These are phyloP conservation scores for Syndactyla subalaris DNA, from an alignment of 2,797 vertebrate species.

Conservation along the genomic window DNA sequence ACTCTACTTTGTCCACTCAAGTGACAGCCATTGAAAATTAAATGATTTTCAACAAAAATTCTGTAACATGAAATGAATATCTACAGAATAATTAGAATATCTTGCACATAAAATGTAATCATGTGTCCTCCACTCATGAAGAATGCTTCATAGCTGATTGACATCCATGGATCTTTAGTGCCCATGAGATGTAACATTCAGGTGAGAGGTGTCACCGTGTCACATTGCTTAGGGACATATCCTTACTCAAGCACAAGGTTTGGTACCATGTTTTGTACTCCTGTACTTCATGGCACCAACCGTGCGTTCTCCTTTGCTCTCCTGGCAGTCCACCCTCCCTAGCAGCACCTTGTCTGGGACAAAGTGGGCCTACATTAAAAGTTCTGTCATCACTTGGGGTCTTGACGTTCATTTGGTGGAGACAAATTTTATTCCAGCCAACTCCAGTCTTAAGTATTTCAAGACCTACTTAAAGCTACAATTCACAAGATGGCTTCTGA, in stretches of 20 bases:
- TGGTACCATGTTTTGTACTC: background rate
- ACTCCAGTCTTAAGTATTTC: background rate
- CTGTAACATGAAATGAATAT: constrained; percentile 73
- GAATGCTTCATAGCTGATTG: constrained; percentile 25
- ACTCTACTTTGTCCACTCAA: constrained; percentile 64
- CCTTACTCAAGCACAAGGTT: background rate
- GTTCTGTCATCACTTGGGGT: background rate
- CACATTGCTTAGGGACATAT: background rate
- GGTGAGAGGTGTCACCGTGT: background rate
- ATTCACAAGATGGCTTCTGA: background rate
- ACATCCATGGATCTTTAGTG: constrained; percentile 26
- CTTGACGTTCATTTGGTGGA: background rate
- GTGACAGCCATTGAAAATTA: constrained; percentile 74
- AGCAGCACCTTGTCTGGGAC: background rate
- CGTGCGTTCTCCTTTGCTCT: background rate
- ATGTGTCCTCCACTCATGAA: constrained; percentile 46
- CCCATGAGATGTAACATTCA: constrained; percentile 1
- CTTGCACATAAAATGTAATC: constrained; percentile 72
- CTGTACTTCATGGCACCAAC: background rate
- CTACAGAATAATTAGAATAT: constrained; percentile 72
- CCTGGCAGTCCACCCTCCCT: background rate
- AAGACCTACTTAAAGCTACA: background rate
- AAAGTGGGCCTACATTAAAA: background rate
- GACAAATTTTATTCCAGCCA: background rate
- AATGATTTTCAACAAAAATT: constrained; percentile 76